phyloP scores from a whole-genome alignment of 1,140 invertebrate species.

The Chlorops oryzae region DNA sequence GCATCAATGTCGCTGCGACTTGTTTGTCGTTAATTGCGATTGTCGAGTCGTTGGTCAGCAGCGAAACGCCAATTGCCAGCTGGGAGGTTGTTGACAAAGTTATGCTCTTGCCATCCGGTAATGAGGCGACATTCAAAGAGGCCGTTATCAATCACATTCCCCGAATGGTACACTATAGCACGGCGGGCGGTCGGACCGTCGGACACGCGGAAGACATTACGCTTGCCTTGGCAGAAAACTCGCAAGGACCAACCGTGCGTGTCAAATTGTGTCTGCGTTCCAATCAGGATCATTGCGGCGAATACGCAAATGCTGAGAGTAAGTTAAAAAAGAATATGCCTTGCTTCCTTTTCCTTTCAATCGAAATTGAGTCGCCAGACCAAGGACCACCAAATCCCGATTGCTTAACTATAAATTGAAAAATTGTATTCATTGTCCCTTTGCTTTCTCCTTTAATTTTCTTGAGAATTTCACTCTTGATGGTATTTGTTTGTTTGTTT shows the following conservation, averaged over 20 bases:
- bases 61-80: constrained; percentile 52
- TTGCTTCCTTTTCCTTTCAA: no score
- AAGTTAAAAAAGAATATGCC: constrained; percentile 52
- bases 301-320: constrained; percentile 75
- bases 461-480: neutral
- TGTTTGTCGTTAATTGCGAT: constrained; percentile 67
- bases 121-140: constrained; percentile 61
- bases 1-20: constrained; percentile 71
- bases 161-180: constrained; percentile 32
- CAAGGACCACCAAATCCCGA: no score
- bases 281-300: constrained; percentile 74
- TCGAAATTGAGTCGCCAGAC: no score
- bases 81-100: constrained; percentile 70
- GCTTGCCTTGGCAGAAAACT: constrained; percentile 49
- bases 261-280: constrained; percentile 73
- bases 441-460: neutral
- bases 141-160: constrained; percentile 56
- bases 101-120: constrained; percentile 60
- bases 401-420: no score
- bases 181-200: constrained; percentile 40
- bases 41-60: constrained; percentile 61
- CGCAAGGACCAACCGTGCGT: constrained; percentile 60
- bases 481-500: neutral
- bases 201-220: constrained; percentile 51
- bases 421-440: neutral